Percentiles rank a stretch among this genome's conserved stretches.
phyloP scores from a whole-genome alignment of 2,888 invertebrate genomes.

The Drosophila eohydei region DNA sequence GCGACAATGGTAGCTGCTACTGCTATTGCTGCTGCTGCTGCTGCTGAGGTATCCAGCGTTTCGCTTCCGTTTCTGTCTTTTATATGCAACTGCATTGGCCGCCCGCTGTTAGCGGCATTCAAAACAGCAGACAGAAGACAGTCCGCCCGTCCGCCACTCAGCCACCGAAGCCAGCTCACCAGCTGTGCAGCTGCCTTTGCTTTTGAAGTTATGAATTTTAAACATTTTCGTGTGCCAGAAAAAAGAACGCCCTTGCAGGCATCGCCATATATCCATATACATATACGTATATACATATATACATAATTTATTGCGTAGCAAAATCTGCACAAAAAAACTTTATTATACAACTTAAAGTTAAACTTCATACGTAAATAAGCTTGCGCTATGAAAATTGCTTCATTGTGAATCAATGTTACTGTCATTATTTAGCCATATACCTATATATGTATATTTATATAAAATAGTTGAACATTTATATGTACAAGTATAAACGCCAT shows the following conservation, averaged over 20 bases:
- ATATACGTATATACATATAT: conserved; percentile 11
- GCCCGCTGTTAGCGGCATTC: conserved; percentile 78
- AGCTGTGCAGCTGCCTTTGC: conserved; percentile 72
- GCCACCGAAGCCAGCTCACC: conserved; percentile 53
- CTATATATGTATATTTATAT: too few relatives aligned
- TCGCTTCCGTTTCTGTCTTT: conserved; percentile 77
- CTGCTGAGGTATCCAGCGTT: conserved; percentile 62
- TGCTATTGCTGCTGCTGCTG: conserved; percentile 19
- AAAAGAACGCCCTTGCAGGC: conserved; percentile 75
- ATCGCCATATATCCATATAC: conserved; percentile 56
- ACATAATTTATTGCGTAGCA: conserved; percentile 61
- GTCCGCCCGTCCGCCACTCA: conserved; percentile 6
- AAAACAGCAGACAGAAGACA: conserved; percentile 68
- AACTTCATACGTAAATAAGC: background rate
- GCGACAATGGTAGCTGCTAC: conserved; percentile 37
- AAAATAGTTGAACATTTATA: too few relatives aligned
- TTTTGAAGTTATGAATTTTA: conserved; percentile 78
- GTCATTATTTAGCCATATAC: background rate
- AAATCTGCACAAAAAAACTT: conserved; percentile 51
- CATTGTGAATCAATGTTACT: background rate
- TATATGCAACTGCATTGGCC: conserved; percentile 81
- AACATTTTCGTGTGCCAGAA: conserved; percentile 67
- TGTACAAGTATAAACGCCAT: background rate
- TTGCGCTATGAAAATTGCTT: background rate
- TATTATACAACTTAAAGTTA: conserved; percentile 35